Evolutionary conservation across 2,797 vertebrate genomes (phyloP), one percentile per base, ranked within the genome.

Genomic region (Urophycis tenuis): DNA sequence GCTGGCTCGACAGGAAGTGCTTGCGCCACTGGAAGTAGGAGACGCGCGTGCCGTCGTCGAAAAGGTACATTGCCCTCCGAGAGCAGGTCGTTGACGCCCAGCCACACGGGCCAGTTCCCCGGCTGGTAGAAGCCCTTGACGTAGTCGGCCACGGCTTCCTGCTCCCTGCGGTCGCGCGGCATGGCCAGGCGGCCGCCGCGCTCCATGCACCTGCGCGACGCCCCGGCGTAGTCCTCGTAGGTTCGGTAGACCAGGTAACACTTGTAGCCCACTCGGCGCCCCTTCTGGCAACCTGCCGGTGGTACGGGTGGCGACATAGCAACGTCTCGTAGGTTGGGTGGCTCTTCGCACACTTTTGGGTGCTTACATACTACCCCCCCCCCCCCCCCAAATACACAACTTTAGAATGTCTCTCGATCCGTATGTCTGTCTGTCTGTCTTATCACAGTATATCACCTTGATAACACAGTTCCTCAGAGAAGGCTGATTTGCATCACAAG

Each of bases 1-100:
- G 96, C 86, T 97, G 95, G 78, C 93, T 93, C 77, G 95, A 95
- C 83, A 96, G 91, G 87, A 94, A 95, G 85, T 95, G 94, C 73
- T 91, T 95, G 78, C 95, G 94, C 96, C 96, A 97, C 85, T 96
- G 95, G 84, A 95, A 96, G 88, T 95, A 95, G 0, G 94, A 92
- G 74, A 96, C 95, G 0, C 92, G 87, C 0, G 94, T 93, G 14
- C 93, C 93, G 31, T 95, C 96, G 30, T 96, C 95, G n/a, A 95
- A 97, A 15, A 95, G 86, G 87, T 96, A 97, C 71, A 94, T 78
- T 78, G 31, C 95, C 96, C 81, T 97, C 96, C 0, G 94, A 91
- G 22, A 92, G 92, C 83, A 93, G 92, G 88, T 97, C 96, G 31
- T 95, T 94, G 81, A 96, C 87, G 73, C 96, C 96, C 76, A 97